Evolutionary conservation across 2,113 vertebrate species (phyloP), one percentile per base, ranked within the genome.

Genomic region (Xerus inauris): DNA sequence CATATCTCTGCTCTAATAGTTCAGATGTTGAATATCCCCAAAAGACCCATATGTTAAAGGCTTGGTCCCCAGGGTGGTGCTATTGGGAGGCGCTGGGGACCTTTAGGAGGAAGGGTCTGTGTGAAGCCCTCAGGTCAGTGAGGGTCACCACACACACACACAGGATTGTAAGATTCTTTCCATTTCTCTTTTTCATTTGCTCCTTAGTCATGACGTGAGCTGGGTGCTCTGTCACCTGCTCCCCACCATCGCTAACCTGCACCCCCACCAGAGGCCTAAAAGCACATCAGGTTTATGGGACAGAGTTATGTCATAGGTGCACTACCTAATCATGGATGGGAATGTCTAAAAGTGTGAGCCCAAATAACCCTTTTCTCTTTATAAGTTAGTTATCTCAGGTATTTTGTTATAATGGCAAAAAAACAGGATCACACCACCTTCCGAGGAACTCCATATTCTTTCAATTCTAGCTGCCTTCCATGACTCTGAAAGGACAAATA

Each of bases 401-500:
- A 45, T 87, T 47, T 79, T 59, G 38, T 57, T 62, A 57, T 22
- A n/a, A 26, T 45, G 30, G 5, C 35, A 49, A 67, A 57, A 79
- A 57, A 20, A 54, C 30, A 11, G 64, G 4, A 32, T 71, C 57
- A 14, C 49, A 12, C 20, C 26, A 22, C 51, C 57, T 84, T 87
- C 49, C 38, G 75, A 84, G 85, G 6, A 24, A 54, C 72, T 87
- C 59, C 45, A 30, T 28, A 51, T 83, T 38, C 88, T 79, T 85
- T 76, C n/a, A 30, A 65, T 71, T 85, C 59, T 64, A 73, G 72
- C 20, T 77, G 22, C 71, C 16, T 69, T 90, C 28, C 20, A 72
- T 49, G 77, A 92, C 86, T 69, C 76, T 38, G 11, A 87, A 91
- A 93, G 59, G 72, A 89, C 26, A 67, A 87, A 80, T 5, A 87